Percentiles rank a stretch among this genome's conserved stretches.
Evolutionary conservation across 2,113 vertebrate genomes (phyloP).

Genomic region (Nesogale talazaci): DNA sequence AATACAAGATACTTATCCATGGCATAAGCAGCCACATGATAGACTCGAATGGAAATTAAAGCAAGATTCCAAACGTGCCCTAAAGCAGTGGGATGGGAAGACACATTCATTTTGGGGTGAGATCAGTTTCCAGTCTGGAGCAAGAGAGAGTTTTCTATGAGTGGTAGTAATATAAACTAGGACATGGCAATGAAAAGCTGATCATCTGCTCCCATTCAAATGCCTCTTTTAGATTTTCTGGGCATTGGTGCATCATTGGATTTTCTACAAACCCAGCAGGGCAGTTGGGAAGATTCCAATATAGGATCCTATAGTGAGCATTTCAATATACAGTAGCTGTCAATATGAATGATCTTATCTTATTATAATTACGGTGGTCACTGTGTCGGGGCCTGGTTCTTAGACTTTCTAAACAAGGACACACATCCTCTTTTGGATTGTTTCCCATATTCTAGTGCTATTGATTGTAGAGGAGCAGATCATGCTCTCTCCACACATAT

Average conservation of each 20-base stretch:
- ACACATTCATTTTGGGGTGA: background rate
- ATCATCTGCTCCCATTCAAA: background rate
- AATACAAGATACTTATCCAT: background rate
- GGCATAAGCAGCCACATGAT: slow-evolving; percentile 1
- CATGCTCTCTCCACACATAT: background rate
- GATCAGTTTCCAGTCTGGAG: background rate
- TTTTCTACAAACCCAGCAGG: background rate
- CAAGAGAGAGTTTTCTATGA: background rate
- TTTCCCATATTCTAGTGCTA: background rate
- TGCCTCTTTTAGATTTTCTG: background rate
- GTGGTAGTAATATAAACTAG: background rate
- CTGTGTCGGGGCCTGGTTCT: background rate
- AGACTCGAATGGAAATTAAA: background rate
- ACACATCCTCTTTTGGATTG: background rate
- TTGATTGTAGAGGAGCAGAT: background rate
- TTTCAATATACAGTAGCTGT: no score
- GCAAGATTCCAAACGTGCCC: background rate
- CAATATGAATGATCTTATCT: background rate
- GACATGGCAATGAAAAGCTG: background rate
- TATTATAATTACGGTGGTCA: background rate
- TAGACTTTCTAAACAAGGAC: background rate
- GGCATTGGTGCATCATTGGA: background rate
- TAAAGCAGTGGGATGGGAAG: background rate
- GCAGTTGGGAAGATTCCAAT: background rate
- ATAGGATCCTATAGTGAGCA: background rate